Conservation (phyloP, 2,113 vertebrate species). For the Amazona guildingii region DNA sequence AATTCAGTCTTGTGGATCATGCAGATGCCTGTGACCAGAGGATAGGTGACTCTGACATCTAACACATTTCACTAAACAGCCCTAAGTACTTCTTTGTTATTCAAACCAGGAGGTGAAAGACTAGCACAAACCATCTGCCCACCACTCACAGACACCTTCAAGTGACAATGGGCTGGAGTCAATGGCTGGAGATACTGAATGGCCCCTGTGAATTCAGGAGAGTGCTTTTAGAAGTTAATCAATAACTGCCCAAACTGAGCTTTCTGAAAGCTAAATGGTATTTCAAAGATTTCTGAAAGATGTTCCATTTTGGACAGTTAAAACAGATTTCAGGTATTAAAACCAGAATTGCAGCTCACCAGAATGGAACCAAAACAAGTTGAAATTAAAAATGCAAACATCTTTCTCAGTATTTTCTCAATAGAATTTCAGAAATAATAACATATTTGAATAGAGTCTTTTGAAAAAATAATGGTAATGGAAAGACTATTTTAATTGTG, state of each 20-base stretch:
- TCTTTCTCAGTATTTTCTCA: neutral
- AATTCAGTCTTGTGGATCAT: neutral
- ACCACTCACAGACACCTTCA: neutral
- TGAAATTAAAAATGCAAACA: neutral
- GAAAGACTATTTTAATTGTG: neutral
- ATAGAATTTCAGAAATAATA: neutral
- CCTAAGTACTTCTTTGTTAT: slow-evolving; percentile 28
- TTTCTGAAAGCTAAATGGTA: neutral
- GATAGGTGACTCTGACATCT: neutral
- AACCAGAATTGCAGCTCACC: neutral
- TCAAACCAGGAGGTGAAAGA: slow-evolving; percentile 10
- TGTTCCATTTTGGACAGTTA: neutral
- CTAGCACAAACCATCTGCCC: neutral
- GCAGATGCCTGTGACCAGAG: slow-evolving; percentile 10
- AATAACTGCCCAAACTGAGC: neutral
- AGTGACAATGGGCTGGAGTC: neutral
- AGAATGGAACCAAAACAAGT: neutral
- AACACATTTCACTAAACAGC: neutral
- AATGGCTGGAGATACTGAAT: slow-evolving; percentile 3
- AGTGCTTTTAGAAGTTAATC: neutral
- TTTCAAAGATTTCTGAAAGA: neutral
- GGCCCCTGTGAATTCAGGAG: neutral
- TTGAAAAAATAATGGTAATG: neutral
- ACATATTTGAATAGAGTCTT: neutral
- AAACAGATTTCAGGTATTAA: neutral